Evolutionary conservation across 1,140 invertebrate species (phyloP).

Genomic region (Megalonaias nervosa): DNA sequence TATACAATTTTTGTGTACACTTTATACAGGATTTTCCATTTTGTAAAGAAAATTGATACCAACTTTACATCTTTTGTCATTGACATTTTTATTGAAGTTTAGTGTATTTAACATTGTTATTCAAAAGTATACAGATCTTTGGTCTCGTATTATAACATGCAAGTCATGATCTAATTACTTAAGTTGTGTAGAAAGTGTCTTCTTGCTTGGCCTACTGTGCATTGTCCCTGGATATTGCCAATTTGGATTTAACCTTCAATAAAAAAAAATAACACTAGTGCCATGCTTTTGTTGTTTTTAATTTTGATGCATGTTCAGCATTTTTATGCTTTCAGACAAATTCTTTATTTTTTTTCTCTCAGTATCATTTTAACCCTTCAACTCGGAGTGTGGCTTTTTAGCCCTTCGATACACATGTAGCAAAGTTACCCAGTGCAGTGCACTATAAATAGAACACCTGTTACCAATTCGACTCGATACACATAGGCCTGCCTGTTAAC

Average conservation of each 20-base stretch:
- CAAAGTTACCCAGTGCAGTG: too few relatives aligned
- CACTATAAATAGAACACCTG: too few relatives aligned
- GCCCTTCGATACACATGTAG: too few relatives aligned
- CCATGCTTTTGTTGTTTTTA: too few relatives aligned
- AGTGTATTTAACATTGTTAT: constrained; percentile 28
- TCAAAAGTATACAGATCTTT: constrained; percentile 6
- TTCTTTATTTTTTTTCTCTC: too few relatives aligned
- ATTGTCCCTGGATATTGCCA: constrained; percentile 40
- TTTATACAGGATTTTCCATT: constrained; percentile 31
- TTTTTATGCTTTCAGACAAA: too few relatives aligned
- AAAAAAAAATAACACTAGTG: constrained; percentile 36
- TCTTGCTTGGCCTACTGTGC: constrained; percentile 26
- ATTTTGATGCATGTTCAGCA: too few relatives aligned
- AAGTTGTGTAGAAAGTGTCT: constrained; percentile 14
- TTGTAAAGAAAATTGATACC: constrained; percentile 31
- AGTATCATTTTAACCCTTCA: too few relatives aligned
- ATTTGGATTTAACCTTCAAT: constrained; percentile 42
- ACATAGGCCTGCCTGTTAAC: too few relatives aligned
- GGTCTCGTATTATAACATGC: too few relatives aligned
- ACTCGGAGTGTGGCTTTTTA: too few relatives aligned
- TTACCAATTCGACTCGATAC: too few relatives aligned
- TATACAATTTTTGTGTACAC: constrained; percentile 33
- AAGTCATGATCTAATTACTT: constrained; percentile 28
- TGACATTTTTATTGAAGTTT: constrained; percentile 26
- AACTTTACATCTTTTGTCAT: constrained; percentile 33